A percentile compares a stretch with the other conserved stretches of the same genome.
phyloP scores from a whole-genome alignment of 92 coral and sea anemone species.

The Epizoanthus ramosus region DNA sequence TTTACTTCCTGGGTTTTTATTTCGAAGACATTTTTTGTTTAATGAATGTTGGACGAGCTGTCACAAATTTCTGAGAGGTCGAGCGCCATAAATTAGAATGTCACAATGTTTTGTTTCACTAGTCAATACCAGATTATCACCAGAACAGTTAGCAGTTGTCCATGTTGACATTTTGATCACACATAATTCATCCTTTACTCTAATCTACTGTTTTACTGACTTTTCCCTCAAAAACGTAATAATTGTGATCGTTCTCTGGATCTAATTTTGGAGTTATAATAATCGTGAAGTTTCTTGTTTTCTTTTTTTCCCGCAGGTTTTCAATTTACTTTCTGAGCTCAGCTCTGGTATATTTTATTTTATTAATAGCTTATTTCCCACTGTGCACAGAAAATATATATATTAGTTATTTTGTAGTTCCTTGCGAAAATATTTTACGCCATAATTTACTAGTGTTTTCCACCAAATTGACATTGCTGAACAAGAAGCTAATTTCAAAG shows the following conservation, averaged over 20 bases:
- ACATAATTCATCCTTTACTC: constrained; percentile 20
- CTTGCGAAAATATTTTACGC: neutral
- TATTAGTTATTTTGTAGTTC: constrained; percentile 5
- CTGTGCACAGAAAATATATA: neutral
- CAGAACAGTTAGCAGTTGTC: constrained; percentile 15
- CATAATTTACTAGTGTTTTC: neutral
- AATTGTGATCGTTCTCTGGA: neutral
- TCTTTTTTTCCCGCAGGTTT: too few species aligned
- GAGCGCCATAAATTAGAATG: constrained; percentile 18
- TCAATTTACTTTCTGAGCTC: too few species aligned
- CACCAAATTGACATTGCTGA: neutral
- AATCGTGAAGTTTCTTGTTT: neutral
- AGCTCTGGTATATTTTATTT: neutral
- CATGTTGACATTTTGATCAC: constrained; percentile 28
- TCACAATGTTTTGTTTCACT: constrained; percentile 7
- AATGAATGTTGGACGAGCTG: constrained; percentile 31
- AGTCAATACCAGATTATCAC: constrained; percentile 20
- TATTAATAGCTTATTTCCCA: constrained; percentile 1
- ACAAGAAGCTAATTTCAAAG: neutral
- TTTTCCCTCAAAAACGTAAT: constrained; percentile 16
- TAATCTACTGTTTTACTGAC: constrained; percentile 8
- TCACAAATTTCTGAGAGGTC: neutral
- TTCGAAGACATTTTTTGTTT: neutral
- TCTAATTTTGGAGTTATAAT: neutral
- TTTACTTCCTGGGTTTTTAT: constrained; percentile 13